Percentiles rank a stretch among this genome's conserved stretches.
These are phyloP conservation scores for Tupaia tana DNA, from an alignment of 2,113 vertebrate species.

Conservation along the genomic window DNA sequence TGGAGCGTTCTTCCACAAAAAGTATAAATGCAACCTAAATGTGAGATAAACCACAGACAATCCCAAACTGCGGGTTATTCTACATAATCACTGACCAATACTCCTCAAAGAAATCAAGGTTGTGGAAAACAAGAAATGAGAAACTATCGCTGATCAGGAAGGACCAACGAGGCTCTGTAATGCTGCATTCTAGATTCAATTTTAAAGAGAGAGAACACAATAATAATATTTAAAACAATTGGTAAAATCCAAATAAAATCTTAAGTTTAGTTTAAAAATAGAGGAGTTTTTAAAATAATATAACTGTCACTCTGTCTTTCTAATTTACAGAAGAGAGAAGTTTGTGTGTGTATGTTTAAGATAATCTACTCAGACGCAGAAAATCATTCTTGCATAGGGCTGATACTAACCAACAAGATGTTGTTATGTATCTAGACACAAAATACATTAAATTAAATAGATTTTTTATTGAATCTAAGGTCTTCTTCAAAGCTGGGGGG, in stretches of 20 bases:
- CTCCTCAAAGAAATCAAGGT: background rate
- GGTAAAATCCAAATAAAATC: background rate
- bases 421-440: background rate
- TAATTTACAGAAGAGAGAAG: background rate
- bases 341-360: too few relatives aligned
- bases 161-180: background rate
- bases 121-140: background rate
- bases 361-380: background rate
- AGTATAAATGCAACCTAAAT: background rate
- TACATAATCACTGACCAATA: background rate
- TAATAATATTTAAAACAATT: background rate
- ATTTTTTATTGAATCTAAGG: background rate
- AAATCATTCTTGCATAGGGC: background rate
- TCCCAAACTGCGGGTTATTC: background rate
- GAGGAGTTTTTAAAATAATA: background rate
- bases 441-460: background rate
- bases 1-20: background rate
- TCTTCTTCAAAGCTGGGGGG: background rate
- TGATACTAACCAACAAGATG: background rate
- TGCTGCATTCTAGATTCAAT: background rate
- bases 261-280: background rate
- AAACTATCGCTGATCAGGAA: background rate
- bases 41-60: background rate
- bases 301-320: background rate
- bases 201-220: background rate